Evolutionary conservation across 2,888 invertebrate species (phyloP).

Genomic region (Rapana venosa): DNA sequence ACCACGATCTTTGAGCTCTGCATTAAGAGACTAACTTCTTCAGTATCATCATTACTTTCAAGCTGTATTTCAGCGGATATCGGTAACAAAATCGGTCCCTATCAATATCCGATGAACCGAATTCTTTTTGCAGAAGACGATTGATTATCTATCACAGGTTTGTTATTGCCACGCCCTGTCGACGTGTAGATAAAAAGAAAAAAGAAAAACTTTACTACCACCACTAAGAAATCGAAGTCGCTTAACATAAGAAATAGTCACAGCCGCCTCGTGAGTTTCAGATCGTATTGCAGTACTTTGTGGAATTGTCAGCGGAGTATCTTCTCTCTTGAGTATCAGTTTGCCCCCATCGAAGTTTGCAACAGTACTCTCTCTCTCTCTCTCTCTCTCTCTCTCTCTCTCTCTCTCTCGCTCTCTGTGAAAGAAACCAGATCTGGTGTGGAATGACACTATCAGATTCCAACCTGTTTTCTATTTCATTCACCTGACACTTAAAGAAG

Average conservation of each 20-base stretch:
- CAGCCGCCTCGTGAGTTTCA: neutral
- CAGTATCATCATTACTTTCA: neutral
- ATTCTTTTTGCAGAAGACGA: neutral
- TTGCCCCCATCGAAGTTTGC: no score
- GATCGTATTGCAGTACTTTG: neutral
- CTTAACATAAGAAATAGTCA: neutral
- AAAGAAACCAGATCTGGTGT: neutral
- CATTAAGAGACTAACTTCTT: neutral
- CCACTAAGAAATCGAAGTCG: neutral
- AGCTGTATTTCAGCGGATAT: neutral
- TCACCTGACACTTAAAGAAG: no score
- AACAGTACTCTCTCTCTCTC: neutral
- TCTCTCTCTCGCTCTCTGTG: neutral
- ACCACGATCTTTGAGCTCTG: neutral
- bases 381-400: neutral
- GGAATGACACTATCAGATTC: neutral
- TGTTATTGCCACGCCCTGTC: conserved; percentile 21
- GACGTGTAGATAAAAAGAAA: neutral
- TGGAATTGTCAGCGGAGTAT: neutral
- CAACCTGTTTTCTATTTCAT: no score
- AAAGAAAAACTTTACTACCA: neutral
- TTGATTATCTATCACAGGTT: neutral
- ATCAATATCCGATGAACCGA: conserved; percentile 5
- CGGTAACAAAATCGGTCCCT: neutral
- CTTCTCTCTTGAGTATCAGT: no score